Evolutionary conservation across 2,888 invertebrate genomes (phyloP), one percentile per base, ranked within the genome.

Genomic region (Ophion slaviceki): DNA sequence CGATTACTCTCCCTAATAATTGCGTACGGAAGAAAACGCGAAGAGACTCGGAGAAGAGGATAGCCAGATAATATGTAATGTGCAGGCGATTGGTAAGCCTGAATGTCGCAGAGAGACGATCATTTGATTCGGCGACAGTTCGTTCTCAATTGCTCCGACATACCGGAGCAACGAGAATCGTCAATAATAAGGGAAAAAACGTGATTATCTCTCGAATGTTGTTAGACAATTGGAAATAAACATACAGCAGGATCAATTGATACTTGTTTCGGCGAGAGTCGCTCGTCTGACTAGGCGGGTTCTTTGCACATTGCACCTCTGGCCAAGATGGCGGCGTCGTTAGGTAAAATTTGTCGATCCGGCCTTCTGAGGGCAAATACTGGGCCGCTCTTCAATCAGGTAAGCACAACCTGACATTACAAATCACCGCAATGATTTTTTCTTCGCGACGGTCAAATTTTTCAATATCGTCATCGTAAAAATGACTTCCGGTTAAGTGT

Each of bases 251-350:
- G 10, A 61, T 24, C 24, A 66, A 36, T 66, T 32, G 66, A 24
- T 81, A 64, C 40, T 36, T 20, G 47, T 76, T 40, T 47, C 57
- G 40, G 40, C 20, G 32, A 40, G 47, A 81, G 80, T 74, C 45
- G 61, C 82, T 67, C 59, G 76, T 47, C 84, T 90, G 92, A 91
- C 89, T 88, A 89, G 81, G 59, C 36, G 61, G 78, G 85, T 87
- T 87, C 87, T 89, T 88, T 89, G 89, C 90, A 90, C 90, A 91
- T 90, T 90, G 90, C 90, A 92, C 90, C 92, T 93, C 92, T 92
- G 92, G 90, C 95, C 96, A 97, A 96, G 96, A 98, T 98, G 98
- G 97, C 97, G 96, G 97, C 97, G 95, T 96, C 96, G 94, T 96
- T 97, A 94, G 97, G 97, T 95, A 96, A 97, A 95, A 96, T 97